These are phyloP conservation scores for Amphipyra berbera DNA, from an alignment of 2,888 invertebrate genomes.

Conservation along the genomic window DNA sequence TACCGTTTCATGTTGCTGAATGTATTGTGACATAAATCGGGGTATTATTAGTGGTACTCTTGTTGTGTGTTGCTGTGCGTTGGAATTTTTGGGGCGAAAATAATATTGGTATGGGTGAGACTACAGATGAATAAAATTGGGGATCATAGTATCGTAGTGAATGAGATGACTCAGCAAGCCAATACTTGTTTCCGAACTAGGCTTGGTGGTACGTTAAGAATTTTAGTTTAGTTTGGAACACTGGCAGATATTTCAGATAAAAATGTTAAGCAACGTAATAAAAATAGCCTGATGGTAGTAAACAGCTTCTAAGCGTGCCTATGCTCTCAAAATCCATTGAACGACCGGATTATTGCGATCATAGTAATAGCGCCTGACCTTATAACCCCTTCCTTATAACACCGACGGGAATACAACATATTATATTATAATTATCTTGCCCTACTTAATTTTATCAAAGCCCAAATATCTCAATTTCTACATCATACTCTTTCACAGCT, in stretches of 20 bases:
- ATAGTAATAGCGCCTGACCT: no score
- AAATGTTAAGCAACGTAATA: no score
- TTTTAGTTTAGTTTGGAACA: no score
- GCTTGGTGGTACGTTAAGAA: no score
- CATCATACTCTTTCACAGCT: constrained; percentile 48
- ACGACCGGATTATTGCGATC: no score
- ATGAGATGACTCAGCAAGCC: not conserved
- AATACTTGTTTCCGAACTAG: no score
- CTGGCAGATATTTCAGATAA: not conserved
- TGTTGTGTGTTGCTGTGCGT: constrained; percentile 1
- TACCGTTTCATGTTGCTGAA: constrained; percentile 53
- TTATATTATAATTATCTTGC: not conserved
- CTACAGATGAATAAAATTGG: not conserved
- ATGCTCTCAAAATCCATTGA: no score
- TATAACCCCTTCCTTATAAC: no score
- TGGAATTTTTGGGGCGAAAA: constrained; percentile 3
- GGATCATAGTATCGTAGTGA: not conserved
- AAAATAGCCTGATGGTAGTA: not conserved
- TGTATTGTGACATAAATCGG: constrained; percentile 64
- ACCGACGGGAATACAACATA: not conserved
- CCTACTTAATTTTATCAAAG: not conserved
- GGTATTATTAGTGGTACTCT: constrained; percentile 45
- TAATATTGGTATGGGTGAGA: not conserved
- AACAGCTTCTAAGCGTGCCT: not conserved
- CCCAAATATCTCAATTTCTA: constrained; percentile 6